Conservation (phyloP, 2,797 vertebrate genomes). For the Lateolabrax maculatus region DNA sequence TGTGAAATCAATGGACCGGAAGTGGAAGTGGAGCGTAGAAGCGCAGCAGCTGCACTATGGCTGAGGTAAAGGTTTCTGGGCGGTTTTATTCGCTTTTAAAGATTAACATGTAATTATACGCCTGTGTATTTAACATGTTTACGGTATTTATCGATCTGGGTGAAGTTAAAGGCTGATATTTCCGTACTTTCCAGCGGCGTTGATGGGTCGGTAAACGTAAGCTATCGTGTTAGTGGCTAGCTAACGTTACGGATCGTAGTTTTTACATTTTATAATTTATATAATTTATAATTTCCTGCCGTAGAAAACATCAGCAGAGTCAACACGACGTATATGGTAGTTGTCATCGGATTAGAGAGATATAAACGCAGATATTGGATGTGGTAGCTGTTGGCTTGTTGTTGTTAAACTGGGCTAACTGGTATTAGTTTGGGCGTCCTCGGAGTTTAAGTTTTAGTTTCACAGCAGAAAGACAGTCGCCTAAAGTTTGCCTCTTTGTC, state of each 20-base stretch:
- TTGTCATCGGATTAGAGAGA: not conserved
- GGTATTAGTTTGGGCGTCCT: not conserved
- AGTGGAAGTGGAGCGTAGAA: not conserved
- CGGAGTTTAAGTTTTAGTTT: not conserved
- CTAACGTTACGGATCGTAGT: not conserved
- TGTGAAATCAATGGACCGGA: conserved; percentile 44
- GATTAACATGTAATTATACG: fast-evolving
- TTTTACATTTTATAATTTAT: not conserved
- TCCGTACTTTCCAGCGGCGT: not conserved
- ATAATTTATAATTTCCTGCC: not conserved
- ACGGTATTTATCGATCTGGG: fast-evolving
- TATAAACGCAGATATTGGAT: too few relatives aligned
- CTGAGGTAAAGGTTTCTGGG: conserved; percentile 66
- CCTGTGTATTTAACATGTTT: fast-evolving
- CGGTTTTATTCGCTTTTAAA: not conserved
- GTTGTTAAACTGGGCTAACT: not conserved
- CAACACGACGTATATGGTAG: fast-evolving
- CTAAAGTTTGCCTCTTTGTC: not conserved
- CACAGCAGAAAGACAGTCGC: not conserved
- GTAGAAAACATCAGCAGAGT: not conserved
- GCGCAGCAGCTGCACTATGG: conserved; percentile 61
- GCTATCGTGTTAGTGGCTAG: conserved; percentile 60
- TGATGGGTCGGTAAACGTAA: conserved; percentile 24
- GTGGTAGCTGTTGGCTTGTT: not conserved
- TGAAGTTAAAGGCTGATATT: not conserved